Base-by-base conservation (phyloP, 2,797 vertebrate species). In the Gymnoscopelus microlampas region DNA sequence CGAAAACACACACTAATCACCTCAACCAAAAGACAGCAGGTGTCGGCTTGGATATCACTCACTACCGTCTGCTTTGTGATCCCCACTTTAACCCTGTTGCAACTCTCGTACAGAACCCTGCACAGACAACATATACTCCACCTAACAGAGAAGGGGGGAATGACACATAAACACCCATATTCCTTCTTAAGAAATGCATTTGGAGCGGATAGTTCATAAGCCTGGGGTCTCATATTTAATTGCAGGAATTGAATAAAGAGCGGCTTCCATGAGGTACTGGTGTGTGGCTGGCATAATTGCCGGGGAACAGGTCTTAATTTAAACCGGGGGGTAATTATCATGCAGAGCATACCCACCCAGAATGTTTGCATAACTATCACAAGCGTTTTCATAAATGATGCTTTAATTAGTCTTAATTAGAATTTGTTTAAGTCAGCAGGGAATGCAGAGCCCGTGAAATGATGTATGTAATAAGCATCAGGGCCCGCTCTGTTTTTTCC, bases 391-490 rank as follows among this genome's bases (percentile, higher is more conserved):
- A 99, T 99, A 99, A 99, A 99, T 99, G 98, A 99, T 99, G 97
- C 98, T 99, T 99, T 99, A 99, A 99, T 99, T 99, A 99, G 98
- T 99, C 98, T 99, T 99, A 99, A 99, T 99, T 98, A 99, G 97
- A 99, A 99, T 99, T 99, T 99, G 98, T 99, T 99, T 99, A 99
- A 99, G 97, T 99, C 98, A 99, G 98, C 97, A 98, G 98, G 98
- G 98, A 99, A 99, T 98, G 97, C 97, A 98, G 96, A 94, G 95
- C 96, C 97, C 95, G 96, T 99, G 98, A 99, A 99, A 99, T 99
- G 97, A 98, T 99, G 97, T 99, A 99, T 98, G 97, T 99, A 99
- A 99, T 99, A 99, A 99, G 97, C 96, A 97, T 96, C 96, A 95
- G 95, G 95, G 95, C 96, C 89, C 64, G 88, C 88, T 89, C 90